Evolutionary conservation across 2,113 vertebrate genomes (phyloP).

Genomic region (Globicephala melas): DNA sequence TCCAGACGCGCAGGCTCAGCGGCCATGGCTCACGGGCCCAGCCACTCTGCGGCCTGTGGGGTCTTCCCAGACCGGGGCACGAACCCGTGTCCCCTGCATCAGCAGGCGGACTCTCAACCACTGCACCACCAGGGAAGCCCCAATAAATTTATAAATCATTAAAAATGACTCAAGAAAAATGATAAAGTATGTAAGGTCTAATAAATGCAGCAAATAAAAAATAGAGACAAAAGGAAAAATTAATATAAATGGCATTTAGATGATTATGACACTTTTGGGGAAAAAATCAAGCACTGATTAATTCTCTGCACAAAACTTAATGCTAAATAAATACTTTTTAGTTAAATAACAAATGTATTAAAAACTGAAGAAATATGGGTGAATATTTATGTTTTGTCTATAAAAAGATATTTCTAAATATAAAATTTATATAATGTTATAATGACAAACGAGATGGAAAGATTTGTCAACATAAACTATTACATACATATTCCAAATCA

Average conservation of each 20-base stretch:
- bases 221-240: constrained; percentile 12
- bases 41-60: no score
- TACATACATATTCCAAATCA: not conserved
- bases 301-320: not conserved
- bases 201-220: not conserved
- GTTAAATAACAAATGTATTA: not conserved
- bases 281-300: not conserved
- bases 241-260: not conserved
- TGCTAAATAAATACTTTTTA: not conserved
- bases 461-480: not conserved
- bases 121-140: no score
- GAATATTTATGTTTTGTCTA: not conserved
- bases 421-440: not conserved
- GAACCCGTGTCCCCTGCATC: no score
- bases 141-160: constrained; percentile 6
- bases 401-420: not conserved
- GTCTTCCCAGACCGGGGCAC: no score
- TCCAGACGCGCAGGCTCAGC: no score
- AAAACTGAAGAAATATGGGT: not conserved
- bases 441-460: not conserved
- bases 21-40: no score
- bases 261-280: not conserved
- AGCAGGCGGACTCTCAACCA: no score
- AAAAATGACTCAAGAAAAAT: constrained; percentile 13
- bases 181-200: constrained; percentile 2